phyloP scores from a whole-genome alignment of 1,140 invertebrate species.

The Hirudo medicinalis region DNA sequence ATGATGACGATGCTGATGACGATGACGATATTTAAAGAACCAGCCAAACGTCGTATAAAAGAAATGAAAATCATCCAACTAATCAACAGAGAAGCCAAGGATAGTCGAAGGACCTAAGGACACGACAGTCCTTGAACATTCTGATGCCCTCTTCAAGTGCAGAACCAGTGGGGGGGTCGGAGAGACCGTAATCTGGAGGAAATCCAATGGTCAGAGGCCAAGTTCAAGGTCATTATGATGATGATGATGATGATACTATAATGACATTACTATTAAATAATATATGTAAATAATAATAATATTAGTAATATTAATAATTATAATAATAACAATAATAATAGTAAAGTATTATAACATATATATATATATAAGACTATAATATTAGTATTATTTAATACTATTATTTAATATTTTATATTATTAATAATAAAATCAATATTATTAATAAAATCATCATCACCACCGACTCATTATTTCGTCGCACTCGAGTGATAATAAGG shows the following conservation, averaged over 20 bases:
- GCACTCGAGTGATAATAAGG: not conserved
- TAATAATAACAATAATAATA: too few species aligned
- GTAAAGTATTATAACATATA: too few species aligned
- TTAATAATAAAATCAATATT: not conserved
- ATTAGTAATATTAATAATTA: too few species aligned
- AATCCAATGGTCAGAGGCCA: slow-evolving; percentile 69
- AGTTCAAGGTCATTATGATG: slow-evolving; percentile 45
- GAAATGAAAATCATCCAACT: not conserved
- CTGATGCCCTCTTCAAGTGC: slow-evolving; percentile 66
- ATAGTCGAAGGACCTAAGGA: slow-evolving; percentile 72
- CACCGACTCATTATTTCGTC: not conserved
- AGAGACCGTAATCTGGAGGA: slow-evolving; percentile 68
- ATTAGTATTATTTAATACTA: not conserved
- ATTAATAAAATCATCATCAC: not conserved
- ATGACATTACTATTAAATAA: too few species aligned
- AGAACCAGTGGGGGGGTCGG: slow-evolving; percentile 75
- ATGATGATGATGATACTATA: too few species aligned
- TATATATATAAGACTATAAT: too few species aligned
- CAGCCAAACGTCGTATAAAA: not conserved
- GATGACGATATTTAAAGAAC: too few species aligned
- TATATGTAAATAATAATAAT: too few species aligned
- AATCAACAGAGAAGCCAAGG: slow-evolving; percentile 62
- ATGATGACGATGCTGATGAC: too few species aligned
- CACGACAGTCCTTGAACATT: slow-evolving; percentile 30
- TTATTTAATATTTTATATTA: not conserved